phyloP scores from a whole-genome alignment of 1,140 invertebrate species.

The Aricia agestis region DNA sequence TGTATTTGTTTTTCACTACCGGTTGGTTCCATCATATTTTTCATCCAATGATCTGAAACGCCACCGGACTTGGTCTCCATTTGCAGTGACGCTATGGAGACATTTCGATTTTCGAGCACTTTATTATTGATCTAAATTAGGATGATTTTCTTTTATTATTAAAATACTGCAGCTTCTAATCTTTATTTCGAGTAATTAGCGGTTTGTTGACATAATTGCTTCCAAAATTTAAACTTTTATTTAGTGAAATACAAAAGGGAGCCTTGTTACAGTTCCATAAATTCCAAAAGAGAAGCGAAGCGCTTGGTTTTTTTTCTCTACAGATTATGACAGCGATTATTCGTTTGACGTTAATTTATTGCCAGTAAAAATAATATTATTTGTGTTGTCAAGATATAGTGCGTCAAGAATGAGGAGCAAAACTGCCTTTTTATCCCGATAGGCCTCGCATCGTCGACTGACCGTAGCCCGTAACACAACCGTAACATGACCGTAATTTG shows the following conservation, averaged over 20 bases:
- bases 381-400: neutral
- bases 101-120: slow-evolving; percentile 45
- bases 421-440: no score
- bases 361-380: slow-evolving; percentile 37
- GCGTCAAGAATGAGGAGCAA: no score
- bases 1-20: slow-evolving; percentile 55
- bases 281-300: slow-evolving; percentile 75
- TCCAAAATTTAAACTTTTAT: slow-evolving; percentile 54
- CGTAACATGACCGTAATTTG: no score
- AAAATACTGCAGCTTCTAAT: slow-evolving; percentile 36
- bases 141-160: slow-evolving; percentile 23
- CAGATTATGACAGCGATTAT: slow-evolving; percentile 61
- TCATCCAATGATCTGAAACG: slow-evolving; percentile 70
- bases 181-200: slow-evolving; percentile 43
- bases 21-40: slow-evolving; percentile 70
- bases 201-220: slow-evolving; percentile 66
- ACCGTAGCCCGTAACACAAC: no score
- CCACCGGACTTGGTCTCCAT: slow-evolving; percentile 65
- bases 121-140: slow-evolving; percentile 65
- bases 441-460: no score
- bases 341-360: slow-evolving; percentile 50
- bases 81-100: slow-evolving; percentile 57
- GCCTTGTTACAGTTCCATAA: slow-evolving; percentile 74
- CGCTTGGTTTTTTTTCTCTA: slow-evolving; percentile 68
- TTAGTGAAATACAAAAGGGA: slow-evolving; percentile 67